Evolutionary conservation across 1,140 invertebrate species (phyloP), one percentile per base, ranked within the genome.

Genomic region (Zaprionus lachaisei): DNA sequence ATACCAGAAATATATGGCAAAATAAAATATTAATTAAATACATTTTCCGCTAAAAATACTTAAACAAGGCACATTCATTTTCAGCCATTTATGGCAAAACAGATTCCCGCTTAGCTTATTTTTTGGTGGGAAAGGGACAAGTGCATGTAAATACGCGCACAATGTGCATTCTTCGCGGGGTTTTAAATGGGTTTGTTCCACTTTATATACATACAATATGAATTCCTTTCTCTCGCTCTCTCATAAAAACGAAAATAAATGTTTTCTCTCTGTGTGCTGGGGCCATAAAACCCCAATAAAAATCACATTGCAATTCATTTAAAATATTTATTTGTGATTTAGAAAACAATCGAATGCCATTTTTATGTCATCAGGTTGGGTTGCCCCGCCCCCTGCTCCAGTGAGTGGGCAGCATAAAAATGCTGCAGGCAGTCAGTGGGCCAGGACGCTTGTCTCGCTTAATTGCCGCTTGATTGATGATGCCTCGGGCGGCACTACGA

Each of bases 301-400:
- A 80, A 72, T 78, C 51, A 61, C 41, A 82, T 70, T 79, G 54
- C 66, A 86, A 87, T 89, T 75, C 73, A 83, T 78, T 83, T 83
- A 69, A 72, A 80, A 83, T 83, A 87, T 86, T 87, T 87, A 86
- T 86, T 86, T 80, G 77, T 80, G 77, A 72, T 78, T 86, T 87
- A 77, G 67, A 74, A 75, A 70, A 77, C 73, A 89, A 83, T 80
- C 55, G 56, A 83, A 72, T 60, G 68, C 54, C 62, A 67, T 72
- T 87, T 74, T 64, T 73, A 57, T 56, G 60, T 73, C 67, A 66
- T 66, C 64, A 58, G 71, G 15, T 65, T 49, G 57, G 24, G 24
- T 47, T 3, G 9, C 9, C 3, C 31, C 9, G 11, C 12, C 11
- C 12, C 12, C 7, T 5, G 4, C 4, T 0, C 4, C 37, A 38